Percentiles rank a stretch among this genome's conserved stretches.
Evolutionary conservation across 2,888 invertebrate species (phyloP).

Genomic region (Neelides folsomi): DNA sequence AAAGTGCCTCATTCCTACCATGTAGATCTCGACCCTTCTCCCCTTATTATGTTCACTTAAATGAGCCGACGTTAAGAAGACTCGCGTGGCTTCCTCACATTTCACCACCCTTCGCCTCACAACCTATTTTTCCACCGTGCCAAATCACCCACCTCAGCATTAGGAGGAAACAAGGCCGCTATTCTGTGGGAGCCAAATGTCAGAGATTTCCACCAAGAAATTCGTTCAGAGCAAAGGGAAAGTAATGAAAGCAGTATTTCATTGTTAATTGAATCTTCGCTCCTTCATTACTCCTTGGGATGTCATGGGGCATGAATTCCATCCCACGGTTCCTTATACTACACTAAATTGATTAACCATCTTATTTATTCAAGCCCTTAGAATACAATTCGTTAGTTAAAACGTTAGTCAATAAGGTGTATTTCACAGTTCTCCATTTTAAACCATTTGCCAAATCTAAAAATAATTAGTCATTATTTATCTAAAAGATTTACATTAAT

Average conservation of each 20-base stretch:
- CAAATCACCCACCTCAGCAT: background rate
- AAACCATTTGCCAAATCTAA: no score
- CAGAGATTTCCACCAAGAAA: background rate
- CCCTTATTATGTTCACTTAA: background rate
- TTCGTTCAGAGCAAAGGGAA: no score
- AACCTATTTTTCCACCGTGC: background rate
- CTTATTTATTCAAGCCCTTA: no score
- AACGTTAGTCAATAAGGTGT: no score
- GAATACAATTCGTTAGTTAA: no score
- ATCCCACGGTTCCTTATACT: no score
- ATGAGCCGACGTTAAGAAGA: background rate
- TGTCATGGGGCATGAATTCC: no score
- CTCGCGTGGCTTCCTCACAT: constrained; percentile 6
- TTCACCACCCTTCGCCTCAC: background rate
- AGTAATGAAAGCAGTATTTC: constrained; percentile 24
- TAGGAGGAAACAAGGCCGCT: background rate
- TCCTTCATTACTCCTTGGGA: no score
- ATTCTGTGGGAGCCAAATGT: background rate
- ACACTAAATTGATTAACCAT: no score
- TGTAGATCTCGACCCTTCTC: background rate
- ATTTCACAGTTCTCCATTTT: no score
- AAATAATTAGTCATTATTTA: no score
- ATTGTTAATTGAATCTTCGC: constrained; percentile 16
- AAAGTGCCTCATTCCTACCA: background rate
- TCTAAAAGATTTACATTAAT: no score